These are phyloP conservation scores for Exephanes ischioxanthus DNA, from an alignment of 2,888 invertebrate genomes.

Conservation along the genomic window DNA sequence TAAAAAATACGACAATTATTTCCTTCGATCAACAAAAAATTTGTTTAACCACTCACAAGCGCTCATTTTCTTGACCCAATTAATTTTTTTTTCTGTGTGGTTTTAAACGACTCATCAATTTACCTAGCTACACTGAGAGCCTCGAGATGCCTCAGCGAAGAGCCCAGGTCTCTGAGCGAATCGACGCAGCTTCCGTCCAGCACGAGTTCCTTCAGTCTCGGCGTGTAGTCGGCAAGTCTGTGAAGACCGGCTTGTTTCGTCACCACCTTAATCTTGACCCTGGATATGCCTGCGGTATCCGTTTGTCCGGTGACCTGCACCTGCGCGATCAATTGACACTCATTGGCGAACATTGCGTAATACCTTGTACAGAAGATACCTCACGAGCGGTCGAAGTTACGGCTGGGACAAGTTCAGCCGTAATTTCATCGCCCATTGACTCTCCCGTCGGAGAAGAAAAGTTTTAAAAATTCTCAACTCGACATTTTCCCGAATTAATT, in stretches of 20 bases:
- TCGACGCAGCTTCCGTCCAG: slow-evolving; percentile 68
- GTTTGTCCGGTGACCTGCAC: slow-evolving; percentile 61
- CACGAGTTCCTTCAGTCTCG: slow-evolving; percentile 59
- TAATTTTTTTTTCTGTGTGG: neutral
- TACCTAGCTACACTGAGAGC: slow-evolving; percentile 64
- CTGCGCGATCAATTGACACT: slow-evolving; percentile 26
- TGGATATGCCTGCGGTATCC: slow-evolving; percentile 41
- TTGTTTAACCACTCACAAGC: too few relatives aligned
- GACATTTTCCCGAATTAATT: too few relatives aligned
- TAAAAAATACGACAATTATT: too few relatives aligned
- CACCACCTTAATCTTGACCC: slow-evolving; percentile 64
- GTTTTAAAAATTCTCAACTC: too few relatives aligned
- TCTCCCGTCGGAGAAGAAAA: too few relatives aligned
- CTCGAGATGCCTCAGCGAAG: slow-evolving; percentile 55
- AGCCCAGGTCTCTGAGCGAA: slow-evolving; percentile 68
- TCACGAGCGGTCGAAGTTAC: neutral
- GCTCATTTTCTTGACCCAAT: neutral
- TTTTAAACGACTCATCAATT: neutral
- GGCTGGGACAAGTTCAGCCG: neutral
- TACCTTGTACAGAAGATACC: neutral
- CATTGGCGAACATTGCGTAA: neutral
- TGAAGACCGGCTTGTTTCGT: slow-evolving; percentile 69
- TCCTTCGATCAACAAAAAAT: too few relatives aligned
- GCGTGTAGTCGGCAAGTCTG: slow-evolving; percentile 67
- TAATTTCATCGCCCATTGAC: too few relatives aligned